Conservation (phyloP, 2,888 invertebrate species). For the Erpobdella octoculata region DNA sequence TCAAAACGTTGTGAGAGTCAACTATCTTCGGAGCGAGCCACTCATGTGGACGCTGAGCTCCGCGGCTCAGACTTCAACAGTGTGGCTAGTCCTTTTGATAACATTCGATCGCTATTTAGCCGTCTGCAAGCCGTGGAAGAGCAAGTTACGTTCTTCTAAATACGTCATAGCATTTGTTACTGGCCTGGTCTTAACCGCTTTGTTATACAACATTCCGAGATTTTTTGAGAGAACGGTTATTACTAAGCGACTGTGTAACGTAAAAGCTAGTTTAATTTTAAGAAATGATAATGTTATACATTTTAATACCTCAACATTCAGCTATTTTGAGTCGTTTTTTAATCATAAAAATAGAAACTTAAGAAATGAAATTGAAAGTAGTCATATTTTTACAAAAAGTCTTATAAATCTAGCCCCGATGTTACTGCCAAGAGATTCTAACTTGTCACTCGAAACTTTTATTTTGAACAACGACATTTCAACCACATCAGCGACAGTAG, state of each 20-base stretch:
- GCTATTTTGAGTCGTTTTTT: too few relatives aligned
- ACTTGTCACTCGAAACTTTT: neutral
- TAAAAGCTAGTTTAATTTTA: neutral
- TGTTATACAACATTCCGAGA: slow-evolving; percentile 38
- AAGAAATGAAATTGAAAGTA: too few relatives aligned
- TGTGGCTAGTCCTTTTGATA: slow-evolving; percentile 38
- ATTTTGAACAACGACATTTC: neutral
- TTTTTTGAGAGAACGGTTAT: slow-evolving; percentile 36
- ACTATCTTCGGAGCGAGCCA: slow-evolving; percentile 29
- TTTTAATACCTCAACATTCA: too few relatives aligned
- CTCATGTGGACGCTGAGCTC: slow-evolving; percentile 37
- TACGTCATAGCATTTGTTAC: slow-evolving; percentile 34
- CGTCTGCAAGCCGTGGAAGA: slow-evolving; percentile 36
- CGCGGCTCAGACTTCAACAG: slow-evolving; percentile 37
- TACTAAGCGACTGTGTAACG: neutral
- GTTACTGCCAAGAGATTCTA: neutral
- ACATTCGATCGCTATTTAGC: slow-evolving; percentile 39
- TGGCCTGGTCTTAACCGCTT: slow-evolving; percentile 32
- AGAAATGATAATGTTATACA: neutral
- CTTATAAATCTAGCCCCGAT: too few relatives aligned
- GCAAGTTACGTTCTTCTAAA: slow-evolving; percentile 32
- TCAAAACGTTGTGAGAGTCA: slow-evolving; percentile 23
- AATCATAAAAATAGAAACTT: too few relatives aligned
- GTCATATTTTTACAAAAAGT: too few relatives aligned
- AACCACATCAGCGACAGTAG: neutral